Base-by-base conservation (phyloP, 1,140 invertebrate genomes). In the Melipona quadrifasciata region DNA sequence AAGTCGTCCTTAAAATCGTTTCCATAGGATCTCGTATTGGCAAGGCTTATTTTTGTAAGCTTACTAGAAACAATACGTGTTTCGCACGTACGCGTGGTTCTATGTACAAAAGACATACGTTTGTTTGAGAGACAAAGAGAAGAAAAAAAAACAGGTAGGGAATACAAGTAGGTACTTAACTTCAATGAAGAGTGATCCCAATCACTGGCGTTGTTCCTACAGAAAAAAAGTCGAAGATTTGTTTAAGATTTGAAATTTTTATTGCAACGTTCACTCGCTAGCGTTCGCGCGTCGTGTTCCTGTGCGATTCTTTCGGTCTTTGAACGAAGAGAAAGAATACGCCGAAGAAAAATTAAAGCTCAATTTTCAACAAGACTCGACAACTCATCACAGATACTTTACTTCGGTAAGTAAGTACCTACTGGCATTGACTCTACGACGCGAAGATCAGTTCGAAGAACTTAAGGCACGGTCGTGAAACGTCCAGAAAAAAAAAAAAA, bases 401-500 rank as follows among this genome's bases (percentile, higher is more conserved):
- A 10, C 27, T 0, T 47, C 8, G 8, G 39, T 16, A 14, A 14
- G 1, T 6, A 47, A 64, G n/a, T 47, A 64, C 24, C 24, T 51
- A 77, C 61, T 6, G 19, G 47, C 34, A 27, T 39, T 47, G 64
- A 11, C 11, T 27, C 2, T 77, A 68, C 21, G 3, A 39, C 19
- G 21, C 16, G 17, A 70, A 67, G 55, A 80, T 80, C 19, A 70
- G 79, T 76, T 79, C 84, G 77, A 75, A 47, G 64, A 75, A 84
- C 86, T 73, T 91, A 92, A 92, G 91, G 92, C 92, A 92, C 91
- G 89, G 90, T 91, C 83, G 92, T 92, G 91, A 91, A 91, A 51
- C 86, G 77, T 87, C 3, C 61, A 74, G 17, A 11, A 24, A 27
- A 65, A 65, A 17, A 57, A 57, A 19, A 19, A 57, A 6, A 57